phyloP scores from a whole-genome alignment of 2,113 vertebrate species.

The Panthera uncia region DNA sequence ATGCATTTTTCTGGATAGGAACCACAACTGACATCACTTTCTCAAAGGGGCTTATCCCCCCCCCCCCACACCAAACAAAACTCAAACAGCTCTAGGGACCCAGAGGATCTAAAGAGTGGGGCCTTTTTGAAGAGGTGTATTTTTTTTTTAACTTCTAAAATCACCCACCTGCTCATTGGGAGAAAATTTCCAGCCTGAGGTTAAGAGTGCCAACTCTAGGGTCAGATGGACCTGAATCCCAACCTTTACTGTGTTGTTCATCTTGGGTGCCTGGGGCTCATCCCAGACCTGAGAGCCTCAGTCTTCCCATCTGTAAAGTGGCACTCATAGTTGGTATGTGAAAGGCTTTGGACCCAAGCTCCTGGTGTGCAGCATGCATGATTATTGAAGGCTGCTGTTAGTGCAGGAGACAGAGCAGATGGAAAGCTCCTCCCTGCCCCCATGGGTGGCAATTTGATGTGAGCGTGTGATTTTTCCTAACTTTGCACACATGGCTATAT shows the following conservation, averaged over 20 bases:
- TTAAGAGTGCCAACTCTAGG: background rate
- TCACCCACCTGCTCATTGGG: background rate
- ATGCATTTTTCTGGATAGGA: background rate
- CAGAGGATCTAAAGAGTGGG: background rate
- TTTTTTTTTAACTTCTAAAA: background rate
- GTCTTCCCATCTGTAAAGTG: background rate
- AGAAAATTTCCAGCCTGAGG: background rate
- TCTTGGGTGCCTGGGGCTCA: background rate
- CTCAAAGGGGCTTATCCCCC: background rate
- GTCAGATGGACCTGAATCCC: background rate
- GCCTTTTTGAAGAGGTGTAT: background rate
- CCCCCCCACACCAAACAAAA: background rate
- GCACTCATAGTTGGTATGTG: accelerated
- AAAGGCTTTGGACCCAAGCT: background rate
- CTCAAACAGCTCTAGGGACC: background rate
- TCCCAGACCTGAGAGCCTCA: background rate
- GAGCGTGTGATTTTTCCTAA: background rate
- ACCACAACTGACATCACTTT: background rate
- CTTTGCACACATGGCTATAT: background rate
- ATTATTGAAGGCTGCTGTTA: background rate
- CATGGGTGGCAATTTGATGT: background rate
- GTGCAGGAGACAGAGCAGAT: too few species aligned
- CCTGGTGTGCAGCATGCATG: background rate
- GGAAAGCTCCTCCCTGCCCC: background rate
- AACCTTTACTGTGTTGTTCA: background rate